Evolutionary conservation across 2,797 vertebrate species (phyloP).

Genomic region (Limosa lapponica): DNA sequence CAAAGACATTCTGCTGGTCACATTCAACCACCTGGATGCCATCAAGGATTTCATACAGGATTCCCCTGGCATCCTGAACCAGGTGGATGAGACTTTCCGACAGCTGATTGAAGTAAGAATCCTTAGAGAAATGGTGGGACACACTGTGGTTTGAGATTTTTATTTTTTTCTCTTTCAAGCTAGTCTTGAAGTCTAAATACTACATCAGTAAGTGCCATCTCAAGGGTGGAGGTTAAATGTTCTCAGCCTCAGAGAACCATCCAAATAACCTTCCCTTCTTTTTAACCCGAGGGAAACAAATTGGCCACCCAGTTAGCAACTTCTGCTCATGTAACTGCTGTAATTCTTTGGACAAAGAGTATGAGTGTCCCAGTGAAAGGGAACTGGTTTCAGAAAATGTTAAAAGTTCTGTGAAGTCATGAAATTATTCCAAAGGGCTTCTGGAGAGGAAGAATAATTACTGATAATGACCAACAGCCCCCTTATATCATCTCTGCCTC

Average conservation of each 20-base stretch:
- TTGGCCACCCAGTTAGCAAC: background rate
- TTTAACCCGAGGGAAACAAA: background rate
- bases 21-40: conserved; percentile 97
- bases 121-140: background rate
- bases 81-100: conserved; percentile 91
- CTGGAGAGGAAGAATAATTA: background rate
- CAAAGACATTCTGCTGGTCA: conserved; percentile 93
- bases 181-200: background rate
- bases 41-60: conserved; percentile 94
- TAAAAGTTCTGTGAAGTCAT: background rate
- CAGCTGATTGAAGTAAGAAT: conserved; percentile 88
- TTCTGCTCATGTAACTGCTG: background rate
- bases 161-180: background rate
- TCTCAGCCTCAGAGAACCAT: background rate
- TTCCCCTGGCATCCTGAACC: conserved; percentile 87
- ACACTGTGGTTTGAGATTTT: background rate
- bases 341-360: background rate
- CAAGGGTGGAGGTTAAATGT: background rate
- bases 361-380: background rate
- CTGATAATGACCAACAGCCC: background rate
- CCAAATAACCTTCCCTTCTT: background rate
- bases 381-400: background rate
- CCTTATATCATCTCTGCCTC: background rate
- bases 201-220: background rate
- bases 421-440: background rate